Evolutionary conservation across 2,113 vertebrate species (phyloP).

Genomic region (Eurypyga helias): DNA sequence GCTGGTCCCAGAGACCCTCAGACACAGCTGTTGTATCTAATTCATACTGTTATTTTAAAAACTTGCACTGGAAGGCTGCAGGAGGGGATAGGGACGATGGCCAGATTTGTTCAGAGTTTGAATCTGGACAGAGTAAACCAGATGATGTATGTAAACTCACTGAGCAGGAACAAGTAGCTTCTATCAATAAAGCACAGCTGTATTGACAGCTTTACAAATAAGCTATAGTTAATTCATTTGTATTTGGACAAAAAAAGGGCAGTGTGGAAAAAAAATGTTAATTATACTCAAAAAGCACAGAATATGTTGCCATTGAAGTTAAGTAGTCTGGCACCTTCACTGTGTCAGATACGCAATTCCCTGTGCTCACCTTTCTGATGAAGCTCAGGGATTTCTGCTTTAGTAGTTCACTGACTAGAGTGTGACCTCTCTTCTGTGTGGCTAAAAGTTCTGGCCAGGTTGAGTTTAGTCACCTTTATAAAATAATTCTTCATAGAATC

Average conservation of each 20-base stretch:
- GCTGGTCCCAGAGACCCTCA: not conserved
- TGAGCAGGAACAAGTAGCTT: not conserved
- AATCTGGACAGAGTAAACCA: not conserved
- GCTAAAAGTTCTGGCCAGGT: not conserved
- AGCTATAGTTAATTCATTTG: not conserved
- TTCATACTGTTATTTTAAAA: not conserved
- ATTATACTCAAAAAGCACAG: not conserved
- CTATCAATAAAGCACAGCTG: not conserved
- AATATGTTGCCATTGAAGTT: not conserved
- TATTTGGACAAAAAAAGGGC: not conserved
- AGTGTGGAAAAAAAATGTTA: not conserved
- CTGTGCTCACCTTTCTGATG: not conserved
- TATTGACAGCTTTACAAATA: not conserved
- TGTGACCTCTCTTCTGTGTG: accelerated
- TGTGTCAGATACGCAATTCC: not conserved
- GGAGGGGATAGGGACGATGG: not conserved
- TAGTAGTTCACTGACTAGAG: not conserved
- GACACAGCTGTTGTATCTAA: not conserved
- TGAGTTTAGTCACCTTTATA: not conserved
- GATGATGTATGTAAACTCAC: not conserved
- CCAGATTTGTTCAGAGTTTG: not conserved
- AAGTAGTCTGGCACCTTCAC: not conserved
- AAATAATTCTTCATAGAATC: not conserved
- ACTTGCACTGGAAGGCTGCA: not conserved
- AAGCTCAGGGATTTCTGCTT: not conserved